phyloP scores from a whole-genome alignment of 2,113 vertebrate genomes.

The Dasyprocta punctata region DNA sequence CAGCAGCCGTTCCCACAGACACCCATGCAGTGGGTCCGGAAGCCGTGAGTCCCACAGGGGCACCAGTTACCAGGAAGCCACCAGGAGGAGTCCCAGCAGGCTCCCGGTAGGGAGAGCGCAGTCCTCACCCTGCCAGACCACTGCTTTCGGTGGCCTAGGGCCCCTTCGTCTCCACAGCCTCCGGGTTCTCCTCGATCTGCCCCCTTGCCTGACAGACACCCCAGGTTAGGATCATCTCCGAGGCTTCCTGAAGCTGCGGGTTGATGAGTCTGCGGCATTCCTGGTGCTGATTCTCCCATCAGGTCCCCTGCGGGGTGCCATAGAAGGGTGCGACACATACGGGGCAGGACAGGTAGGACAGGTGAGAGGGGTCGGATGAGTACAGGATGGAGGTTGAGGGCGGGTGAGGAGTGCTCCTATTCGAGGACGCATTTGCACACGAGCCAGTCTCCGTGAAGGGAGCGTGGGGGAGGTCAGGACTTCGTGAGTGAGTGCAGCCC shows the following conservation, averaged over 20 bases:
- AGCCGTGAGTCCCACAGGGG: background rate
- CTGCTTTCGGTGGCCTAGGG: background rate
- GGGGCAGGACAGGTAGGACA: background rate
- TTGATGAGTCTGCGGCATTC: background rate
- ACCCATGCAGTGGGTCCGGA: background rate
- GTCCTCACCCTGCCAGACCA: background rate
- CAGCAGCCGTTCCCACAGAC: background rate
- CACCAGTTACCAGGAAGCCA: background rate
- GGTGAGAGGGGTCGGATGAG: background rate
- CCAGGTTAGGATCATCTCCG: background rate
- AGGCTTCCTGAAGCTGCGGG: background rate
- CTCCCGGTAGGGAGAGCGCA: background rate
- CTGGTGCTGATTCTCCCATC: background rate
- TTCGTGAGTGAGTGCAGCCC: conserved; percentile 36
- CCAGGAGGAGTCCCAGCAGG: background rate
- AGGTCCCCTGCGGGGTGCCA: background rate
- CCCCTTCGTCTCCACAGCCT: background rate
- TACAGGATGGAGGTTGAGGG: background rate
- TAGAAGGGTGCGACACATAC: background rate
- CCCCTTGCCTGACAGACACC: background rate
- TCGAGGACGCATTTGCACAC: background rate
- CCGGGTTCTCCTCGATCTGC: background rate
- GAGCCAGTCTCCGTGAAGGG: background rate
- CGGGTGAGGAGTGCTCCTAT: background rate
- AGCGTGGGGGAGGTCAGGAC: background rate